These are phyloP conservation scores for Pogonocichla stellata DNA, from an alignment of 2,113 vertebrate genomes.

Conservation along the genomic window DNA sequence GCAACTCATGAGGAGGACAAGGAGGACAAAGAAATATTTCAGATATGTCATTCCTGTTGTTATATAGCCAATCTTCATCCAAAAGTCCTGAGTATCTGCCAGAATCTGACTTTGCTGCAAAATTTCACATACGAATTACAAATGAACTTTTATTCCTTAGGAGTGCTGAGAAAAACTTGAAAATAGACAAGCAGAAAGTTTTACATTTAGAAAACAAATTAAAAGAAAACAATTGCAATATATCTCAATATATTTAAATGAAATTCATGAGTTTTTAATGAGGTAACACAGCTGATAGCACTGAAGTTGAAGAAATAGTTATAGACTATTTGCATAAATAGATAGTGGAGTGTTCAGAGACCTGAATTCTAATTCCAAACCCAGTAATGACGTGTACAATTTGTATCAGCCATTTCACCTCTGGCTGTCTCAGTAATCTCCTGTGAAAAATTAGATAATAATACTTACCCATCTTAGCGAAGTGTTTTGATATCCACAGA, in stretches of 20 bases:
- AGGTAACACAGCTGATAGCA: background rate
- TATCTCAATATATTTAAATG: background rate
- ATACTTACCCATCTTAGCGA: slow-evolving; percentile 18
- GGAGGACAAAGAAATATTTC: background rate
- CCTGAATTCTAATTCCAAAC: slow-evolving; percentile 23
- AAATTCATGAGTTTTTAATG: background rate
- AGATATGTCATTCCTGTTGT: background rate
- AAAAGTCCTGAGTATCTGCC: background rate
- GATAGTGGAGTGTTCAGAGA: background rate
- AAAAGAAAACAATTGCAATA: background rate
- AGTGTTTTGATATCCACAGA: slow-evolving; percentile 52
- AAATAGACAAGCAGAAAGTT: background rate
- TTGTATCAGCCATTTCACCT: slow-evolving; percentile 33
- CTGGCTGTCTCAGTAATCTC: slow-evolving; percentile 38
- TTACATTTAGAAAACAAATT: background rate
- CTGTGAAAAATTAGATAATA: slow-evolving; percentile 51
- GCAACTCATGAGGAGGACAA: background rate
- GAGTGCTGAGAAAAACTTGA: background rate
- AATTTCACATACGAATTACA: background rate
- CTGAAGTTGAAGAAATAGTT: background rate
- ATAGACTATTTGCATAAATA: background rate
- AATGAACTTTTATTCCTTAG: background rate
- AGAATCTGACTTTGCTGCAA: background rate
- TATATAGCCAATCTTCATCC: background rate
- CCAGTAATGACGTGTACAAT: background rate